phyloP scores from a whole-genome alignment of 2,888 invertebrate genomes.

The Fragum fragum region DNA sequence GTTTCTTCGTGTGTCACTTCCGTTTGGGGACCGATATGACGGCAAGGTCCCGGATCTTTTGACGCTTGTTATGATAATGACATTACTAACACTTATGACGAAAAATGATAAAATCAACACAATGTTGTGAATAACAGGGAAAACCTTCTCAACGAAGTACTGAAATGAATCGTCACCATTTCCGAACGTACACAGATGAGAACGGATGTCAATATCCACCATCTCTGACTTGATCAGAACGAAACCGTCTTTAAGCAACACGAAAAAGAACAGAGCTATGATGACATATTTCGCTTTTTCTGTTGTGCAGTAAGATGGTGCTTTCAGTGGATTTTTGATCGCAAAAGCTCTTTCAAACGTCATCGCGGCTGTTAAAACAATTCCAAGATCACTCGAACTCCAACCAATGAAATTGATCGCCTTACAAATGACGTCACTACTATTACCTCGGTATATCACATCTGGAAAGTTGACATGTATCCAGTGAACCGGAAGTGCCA shows the following conservation, averaged over 20 bases:
- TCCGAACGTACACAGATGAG: conserved; percentile 73
- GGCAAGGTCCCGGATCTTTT: conserved; percentile 14
- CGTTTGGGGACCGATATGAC: not conserved
- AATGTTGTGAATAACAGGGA: conserved; percentile 74
- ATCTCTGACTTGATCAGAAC: conserved; percentile 63
- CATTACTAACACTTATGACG: conserved; percentile 72
- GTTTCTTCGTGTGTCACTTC: not conserved
- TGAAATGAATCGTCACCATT: conserved; percentile 35
- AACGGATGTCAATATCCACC: conserved; percentile 58
- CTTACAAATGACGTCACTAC: conserved; percentile 74
- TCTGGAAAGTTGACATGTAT: conserved; percentile 75
- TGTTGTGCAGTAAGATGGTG: conserved; percentile 70
- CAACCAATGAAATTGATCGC: conserved; percentile 76
- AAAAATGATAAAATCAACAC: conserved; percentile 72
- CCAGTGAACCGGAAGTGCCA: conserved; percentile 76
- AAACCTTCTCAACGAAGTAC: conserved; percentile 54
- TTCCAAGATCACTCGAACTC: conserved; percentile 76
- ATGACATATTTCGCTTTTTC: conserved; percentile 71
- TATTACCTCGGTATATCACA: conserved; percentile 59
- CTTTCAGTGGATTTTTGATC: conserved; percentile 75
- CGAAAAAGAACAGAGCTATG: conserved; percentile 56
- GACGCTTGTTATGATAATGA: conserved; percentile 73
- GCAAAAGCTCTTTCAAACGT: conserved; percentile 78
- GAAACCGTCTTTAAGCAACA: conserved; percentile 72
- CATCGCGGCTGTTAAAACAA: conserved; percentile 78